Base-by-base conservation (phyloP, 2,888 invertebrate genomes). In the Drosophila tanythrix region DNA sequence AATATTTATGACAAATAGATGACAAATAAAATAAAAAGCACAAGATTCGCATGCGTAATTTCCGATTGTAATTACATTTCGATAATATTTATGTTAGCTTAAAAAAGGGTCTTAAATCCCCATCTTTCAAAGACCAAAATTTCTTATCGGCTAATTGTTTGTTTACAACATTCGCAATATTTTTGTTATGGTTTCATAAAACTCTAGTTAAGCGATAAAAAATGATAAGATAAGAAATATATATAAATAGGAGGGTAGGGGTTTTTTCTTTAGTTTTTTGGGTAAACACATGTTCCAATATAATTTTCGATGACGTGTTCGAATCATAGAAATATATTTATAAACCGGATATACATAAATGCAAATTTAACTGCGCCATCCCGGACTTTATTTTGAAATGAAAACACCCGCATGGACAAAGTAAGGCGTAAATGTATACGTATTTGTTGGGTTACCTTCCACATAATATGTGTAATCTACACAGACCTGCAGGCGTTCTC, bases 101-200 rank as follows among this genome's bases (percentile, higher is more conserved):
- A 27, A 43, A 40, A 40, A 60, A 43, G 56, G 51, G 63, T 55
- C 58, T 73, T 67, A 63, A 33, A 64, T 68, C 61, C 53, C 29
- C 25, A 79, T 79, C 57, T 25, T 59, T 76, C 69, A 71, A 70
- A 13, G 38, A 55, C 29, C 53, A 48, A 61, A 70, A 64, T 70
- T 40, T 59, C 63, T 70, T 88, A 88, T 90, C 90, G 74, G 76
- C 55, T 88, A 90, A 88, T 88, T 70, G 77, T 88, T 86, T 88
- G 87, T 88, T 88, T 90, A 90, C 90, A 25, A 59, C 67, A 62
- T 36, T 70, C 27, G 50, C 25, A 40, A 40, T 25, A 57, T 40
- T 62, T 66, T 66, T 66, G 31, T 13, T 15, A 52, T 53, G 29
- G 46, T 67, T 65, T 59, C 56, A 43, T 27, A 15, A 52, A 66